phyloP scores from a whole-genome alignment of 2,888 invertebrate genomes.

The Cantharis rufa region DNA sequence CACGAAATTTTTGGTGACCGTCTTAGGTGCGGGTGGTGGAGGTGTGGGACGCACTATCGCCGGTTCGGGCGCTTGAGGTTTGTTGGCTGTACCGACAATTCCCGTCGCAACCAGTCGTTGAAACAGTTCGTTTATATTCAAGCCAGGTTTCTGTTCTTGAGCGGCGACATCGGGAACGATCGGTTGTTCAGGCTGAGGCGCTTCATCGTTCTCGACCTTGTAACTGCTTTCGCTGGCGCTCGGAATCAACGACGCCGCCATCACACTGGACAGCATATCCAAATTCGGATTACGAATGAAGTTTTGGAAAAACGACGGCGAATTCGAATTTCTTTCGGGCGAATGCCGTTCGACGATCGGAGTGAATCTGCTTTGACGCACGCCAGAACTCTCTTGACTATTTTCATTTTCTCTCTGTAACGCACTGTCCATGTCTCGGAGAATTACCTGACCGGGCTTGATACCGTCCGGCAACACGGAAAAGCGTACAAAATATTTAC shows the following conservation, averaged over 20 bases:
- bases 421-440: constrained; percentile 74
- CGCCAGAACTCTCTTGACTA: constrained; percentile 37
- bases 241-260: constrained; percentile 65
- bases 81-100: constrained; percentile 61
- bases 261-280: constrained; percentile 68
- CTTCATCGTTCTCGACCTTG: constrained; percentile 54
- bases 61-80: constrained; percentile 37
- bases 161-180: constrained; percentile 46
- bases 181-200: background rate
- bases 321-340: constrained; percentile 50
- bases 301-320: constrained; percentile 49
- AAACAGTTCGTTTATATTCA: constrained; percentile 83
- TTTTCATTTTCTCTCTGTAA: constrained; percentile 42
- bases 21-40: background rate
- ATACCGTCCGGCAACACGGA: constrained; percentile 76
- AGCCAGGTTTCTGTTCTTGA: constrained; percentile 36
- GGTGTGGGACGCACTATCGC: background rate
- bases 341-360: constrained; percentile 29
- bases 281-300: constrained; percentile 54
- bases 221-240: constrained; percentile 60
- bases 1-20: constrained; percentile 56
- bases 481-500: constrained; percentile 80
- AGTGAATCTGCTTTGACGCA: constrained; percentile 34
- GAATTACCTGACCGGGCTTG: constrained; percentile 70
- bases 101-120: constrained; percentile 85